These are phyloP conservation scores for Hozukius guyotensis DNA, from an alignment of 2,797 vertebrate species.

Conservation along the genomic window DNA sequence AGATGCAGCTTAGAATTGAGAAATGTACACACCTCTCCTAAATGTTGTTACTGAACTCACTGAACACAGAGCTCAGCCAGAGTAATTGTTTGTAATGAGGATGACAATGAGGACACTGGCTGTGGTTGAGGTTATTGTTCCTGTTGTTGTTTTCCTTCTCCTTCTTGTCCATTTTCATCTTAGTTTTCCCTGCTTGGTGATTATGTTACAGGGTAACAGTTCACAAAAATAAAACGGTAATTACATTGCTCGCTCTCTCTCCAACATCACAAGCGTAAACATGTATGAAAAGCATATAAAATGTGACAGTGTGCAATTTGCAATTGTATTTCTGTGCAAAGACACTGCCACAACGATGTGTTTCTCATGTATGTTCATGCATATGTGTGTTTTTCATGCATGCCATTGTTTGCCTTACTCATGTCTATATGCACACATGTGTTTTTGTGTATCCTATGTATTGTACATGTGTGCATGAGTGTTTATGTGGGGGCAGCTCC, in stretches of 20 bases:
- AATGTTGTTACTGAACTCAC: background rate
- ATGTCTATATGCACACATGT: conserved; percentile 30
- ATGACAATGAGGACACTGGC: background rate
- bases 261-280: background rate
- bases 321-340: background rate
- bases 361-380: background rate
- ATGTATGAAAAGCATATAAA: background rate
- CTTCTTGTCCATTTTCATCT: background rate
- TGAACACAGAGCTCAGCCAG: background rate
- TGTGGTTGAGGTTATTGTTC: background rate
- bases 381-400: conserved; percentile 24
- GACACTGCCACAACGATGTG: background rate
- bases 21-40: no score
- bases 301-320: background rate
- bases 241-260: background rate
- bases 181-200: background rate
- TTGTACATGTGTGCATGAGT: conserved; percentile 23
- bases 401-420: conserved; percentile 47
- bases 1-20: no score
- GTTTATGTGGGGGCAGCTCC: conserved; percentile 61
- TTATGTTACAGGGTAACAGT: conserved; percentile 1
- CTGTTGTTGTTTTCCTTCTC: background rate
- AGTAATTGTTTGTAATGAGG: background rate
- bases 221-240: background rate
- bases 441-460: conserved; percentile 29